Conservation (phyloP, 2,888 invertebrate genomes). For the Leucoptera coffeella region DNA sequence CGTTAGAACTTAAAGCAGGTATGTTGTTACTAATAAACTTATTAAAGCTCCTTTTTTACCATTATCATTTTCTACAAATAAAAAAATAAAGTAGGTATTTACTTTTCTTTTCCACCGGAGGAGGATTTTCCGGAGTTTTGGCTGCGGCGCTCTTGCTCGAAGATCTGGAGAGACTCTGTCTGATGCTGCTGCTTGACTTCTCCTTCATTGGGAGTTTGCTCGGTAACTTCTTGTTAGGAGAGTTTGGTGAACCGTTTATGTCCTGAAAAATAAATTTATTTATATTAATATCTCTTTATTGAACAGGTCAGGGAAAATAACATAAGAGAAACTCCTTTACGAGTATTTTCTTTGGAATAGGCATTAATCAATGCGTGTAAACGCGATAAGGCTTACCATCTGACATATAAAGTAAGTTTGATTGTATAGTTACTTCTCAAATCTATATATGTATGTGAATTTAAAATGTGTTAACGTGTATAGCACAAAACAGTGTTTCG, state of each 20-base stretch:
- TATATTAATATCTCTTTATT: background rate
- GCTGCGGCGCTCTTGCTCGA: conserved; percentile 55
- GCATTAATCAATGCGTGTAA: background rate
- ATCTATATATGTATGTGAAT: background rate
- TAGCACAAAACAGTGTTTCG: too few species aligned
- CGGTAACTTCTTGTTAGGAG: conserved; percentile 69
- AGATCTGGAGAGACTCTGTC: conserved; percentile 50
- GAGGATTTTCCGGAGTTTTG: conserved; percentile 66
- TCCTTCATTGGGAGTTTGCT: conserved; percentile 47
- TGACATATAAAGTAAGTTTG: background rate
- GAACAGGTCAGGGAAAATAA: background rate
- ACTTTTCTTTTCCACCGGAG: conserved; percentile 66
- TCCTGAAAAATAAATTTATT: conserved; percentile 13
- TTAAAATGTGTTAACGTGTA: too few species aligned
- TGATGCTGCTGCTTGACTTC: conserved; percentile 37
- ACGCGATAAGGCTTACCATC: background rate
- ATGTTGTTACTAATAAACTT: too few species aligned
- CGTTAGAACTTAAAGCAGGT: too few species aligned
- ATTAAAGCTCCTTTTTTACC: background rate
- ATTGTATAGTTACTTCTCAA: background rate
- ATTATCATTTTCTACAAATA: background rate
- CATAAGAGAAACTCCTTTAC: background rate
- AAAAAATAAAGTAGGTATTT: conserved; percentile 11
- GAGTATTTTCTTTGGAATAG: background rate
- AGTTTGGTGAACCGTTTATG: conserved; percentile 64